phyloP scores from a whole-genome alignment of 2,888 invertebrate species.

The Cremastobaeus sp. region DNA sequence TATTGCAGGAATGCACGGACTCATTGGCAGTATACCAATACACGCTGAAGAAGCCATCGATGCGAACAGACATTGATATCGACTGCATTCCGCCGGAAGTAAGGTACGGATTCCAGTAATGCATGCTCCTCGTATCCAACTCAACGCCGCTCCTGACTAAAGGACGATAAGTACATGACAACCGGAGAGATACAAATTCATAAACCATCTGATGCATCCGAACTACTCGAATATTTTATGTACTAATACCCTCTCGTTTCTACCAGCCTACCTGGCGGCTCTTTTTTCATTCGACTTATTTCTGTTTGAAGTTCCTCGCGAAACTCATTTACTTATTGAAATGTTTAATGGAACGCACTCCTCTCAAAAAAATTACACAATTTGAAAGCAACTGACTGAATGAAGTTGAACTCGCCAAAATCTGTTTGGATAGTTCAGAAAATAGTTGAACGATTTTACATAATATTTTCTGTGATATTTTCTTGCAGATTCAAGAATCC shows the following conservation, averaged over 20 bases:
- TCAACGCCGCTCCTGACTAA: slow-evolving; percentile 29
- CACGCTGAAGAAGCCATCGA: slow-evolving; percentile 64
- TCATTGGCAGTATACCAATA: slow-evolving; percentile 70
- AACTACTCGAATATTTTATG: not conserved
- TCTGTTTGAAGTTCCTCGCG: no score
- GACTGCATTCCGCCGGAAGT: slow-evolving; percentile 62
- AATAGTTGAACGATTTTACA: not conserved
- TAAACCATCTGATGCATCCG: not conserved
- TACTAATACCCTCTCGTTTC: not conserved
- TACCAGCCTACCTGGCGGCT: no score
- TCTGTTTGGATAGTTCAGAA: no score
- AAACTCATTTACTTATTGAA: no score
- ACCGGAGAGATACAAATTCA: slow-evolving; percentile 20
- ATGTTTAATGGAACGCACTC: no score
- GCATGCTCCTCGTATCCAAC: slow-evolving; percentile 51
- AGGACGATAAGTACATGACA: slow-evolving; percentile 50
- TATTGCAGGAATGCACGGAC: slow-evolving; percentile 69
- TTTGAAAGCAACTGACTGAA: no score
- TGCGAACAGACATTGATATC: slow-evolving; percentile 61
- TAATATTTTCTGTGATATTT: slow-evolving; percentile 23
- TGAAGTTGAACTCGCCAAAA: no score
- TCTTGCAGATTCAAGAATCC: slow-evolving; percentile 22
- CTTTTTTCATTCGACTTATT: no score
- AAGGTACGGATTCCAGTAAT: slow-evolving; percentile 62
- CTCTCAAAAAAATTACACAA: no score